A percentile compares a stretch with the other conserved stretches of the same genome.
Evolutionary conservation across 2,113 vertebrate genomes (phyloP).

Genomic region (Abramis brama): DNA sequence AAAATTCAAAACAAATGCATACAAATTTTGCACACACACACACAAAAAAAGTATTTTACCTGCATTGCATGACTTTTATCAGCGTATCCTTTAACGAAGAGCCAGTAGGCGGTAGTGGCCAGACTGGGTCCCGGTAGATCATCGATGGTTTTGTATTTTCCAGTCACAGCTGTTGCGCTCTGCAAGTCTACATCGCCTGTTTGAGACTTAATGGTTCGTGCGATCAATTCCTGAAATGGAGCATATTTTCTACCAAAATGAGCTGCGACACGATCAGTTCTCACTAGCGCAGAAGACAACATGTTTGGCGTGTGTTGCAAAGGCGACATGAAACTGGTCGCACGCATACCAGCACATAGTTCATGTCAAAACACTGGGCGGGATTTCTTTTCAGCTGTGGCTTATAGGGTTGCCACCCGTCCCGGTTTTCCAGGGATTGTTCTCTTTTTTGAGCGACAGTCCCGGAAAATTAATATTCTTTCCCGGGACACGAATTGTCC

Average conservation of each 20-base stretch:
- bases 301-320: not conserved
- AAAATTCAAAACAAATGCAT: not conserved
- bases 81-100: conserved; percentile 73
- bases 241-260: not conserved
- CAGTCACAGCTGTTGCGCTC: not conserved
- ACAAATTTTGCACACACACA: not conserved
- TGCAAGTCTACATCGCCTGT: conserved; percentile 47
- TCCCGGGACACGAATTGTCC: too few relatives aligned
- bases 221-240: not conserved
- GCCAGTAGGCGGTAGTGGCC: conserved; percentile 68
- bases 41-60: conserved; percentile 54
- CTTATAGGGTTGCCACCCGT: too few relatives aligned
- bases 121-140: conserved; percentile 75
- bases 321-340: fast-evolving
- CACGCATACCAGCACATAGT: too few relatives aligned
- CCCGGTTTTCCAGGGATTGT: too few relatives aligned
- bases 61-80: conserved; percentile 75
- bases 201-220: not conserved
- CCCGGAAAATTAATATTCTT: too few relatives aligned
- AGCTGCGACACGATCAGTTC: not conserved
- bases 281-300: not conserved
- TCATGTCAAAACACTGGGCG: not conserved
- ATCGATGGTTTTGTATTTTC: conserved; percentile 66
- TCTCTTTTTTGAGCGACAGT: too few relatives aligned
- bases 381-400: not conserved